Percentiles rank a stretch among this genome's conserved stretches.
These are phyloP conservation scores for Grammomys dolichurus DNA, from an alignment of 2,113 vertebrate species.

Conservation along the genomic window DNA sequence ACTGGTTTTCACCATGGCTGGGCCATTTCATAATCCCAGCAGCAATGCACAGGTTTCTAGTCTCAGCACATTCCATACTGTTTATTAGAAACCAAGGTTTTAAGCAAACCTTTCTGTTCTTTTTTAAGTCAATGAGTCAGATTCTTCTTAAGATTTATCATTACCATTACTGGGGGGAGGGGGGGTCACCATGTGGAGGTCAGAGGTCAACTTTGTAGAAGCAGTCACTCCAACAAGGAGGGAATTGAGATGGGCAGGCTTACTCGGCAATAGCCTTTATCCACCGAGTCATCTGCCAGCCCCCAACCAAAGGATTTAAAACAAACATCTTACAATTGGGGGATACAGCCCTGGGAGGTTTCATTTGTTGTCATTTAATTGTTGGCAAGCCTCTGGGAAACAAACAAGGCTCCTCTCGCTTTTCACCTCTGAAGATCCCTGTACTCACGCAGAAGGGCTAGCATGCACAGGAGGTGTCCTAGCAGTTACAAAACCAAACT, in stretches of 20 bases:
- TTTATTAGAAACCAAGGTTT: neutral
- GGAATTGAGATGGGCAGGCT: neutral
- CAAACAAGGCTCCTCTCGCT: neutral
- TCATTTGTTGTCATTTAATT: constrained; percentile 25
- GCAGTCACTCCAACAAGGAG: neutral
- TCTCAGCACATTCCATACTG: neutral
- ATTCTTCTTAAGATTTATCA: neutral
- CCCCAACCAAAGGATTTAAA: constrained; percentile 2
- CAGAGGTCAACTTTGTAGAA: neutral
- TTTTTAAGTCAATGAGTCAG: neutral
- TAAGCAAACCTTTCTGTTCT: neutral
- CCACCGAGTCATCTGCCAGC: neutral
- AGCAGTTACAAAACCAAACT: constrained; percentile 62
- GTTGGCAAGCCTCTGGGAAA: neutral
- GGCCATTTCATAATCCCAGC: neutral
- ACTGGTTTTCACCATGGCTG: neutral
- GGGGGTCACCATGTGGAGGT: neutral
- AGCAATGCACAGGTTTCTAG: neutral
- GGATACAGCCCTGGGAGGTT: neutral
- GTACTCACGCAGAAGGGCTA: neutral
- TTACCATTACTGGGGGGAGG: too few relatives aligned
- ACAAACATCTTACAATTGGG: constrained; percentile 5
- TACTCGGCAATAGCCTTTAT: neutral
- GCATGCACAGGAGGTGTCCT: constrained; percentile 33
- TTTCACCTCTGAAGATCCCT: constrained; percentile 30